Conservation (phyloP, 2,797 vertebrate species). For the Percopsis omiscomaycus region DNA sequence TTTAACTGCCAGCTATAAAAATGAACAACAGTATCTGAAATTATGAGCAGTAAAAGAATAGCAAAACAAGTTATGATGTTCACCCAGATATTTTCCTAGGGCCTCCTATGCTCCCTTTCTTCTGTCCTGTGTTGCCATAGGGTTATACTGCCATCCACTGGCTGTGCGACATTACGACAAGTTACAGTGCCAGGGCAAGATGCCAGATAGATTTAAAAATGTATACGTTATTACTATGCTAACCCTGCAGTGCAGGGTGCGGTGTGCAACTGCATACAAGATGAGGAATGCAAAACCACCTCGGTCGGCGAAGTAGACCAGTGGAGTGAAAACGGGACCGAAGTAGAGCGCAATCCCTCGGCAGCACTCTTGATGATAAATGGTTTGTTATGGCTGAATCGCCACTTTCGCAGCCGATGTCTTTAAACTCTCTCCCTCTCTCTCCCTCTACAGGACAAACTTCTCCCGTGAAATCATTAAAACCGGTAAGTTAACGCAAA, state of each 20-base stretch:
- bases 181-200: not conserved
- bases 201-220: not conserved
- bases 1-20: not conserved
- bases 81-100: constrained; percentile 38
- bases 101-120: constrained; percentile 37
- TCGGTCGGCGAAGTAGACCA: not conserved
- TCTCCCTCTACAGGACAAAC: constrained; percentile 83
- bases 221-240: not conserved
- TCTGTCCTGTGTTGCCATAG: constrained; percentile 20
- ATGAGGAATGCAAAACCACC: not conserved
- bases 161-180: not conserved
- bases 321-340: not conserved
- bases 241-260: not conserved
- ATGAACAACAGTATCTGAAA: not conserved
- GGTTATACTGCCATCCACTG: constrained; percentile 64
- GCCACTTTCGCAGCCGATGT: constrained; percentile 1
- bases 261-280: not conserved
- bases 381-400: constrained; percentile 15
- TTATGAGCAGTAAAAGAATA: constrained; percentile 2
- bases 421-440: constrained; percentile 2
- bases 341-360: constrained; percentile 7
- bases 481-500: constrained; percentile 76
- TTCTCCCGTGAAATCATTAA: constrained; percentile 90
- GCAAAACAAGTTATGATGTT: constrained; percentile 44
- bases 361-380: constrained; percentile 3